These are phyloP conservation scores for Physocephala rufipes DNA, from an alignment of 2,888 invertebrate genomes.

Conservation along the genomic window DNA sequence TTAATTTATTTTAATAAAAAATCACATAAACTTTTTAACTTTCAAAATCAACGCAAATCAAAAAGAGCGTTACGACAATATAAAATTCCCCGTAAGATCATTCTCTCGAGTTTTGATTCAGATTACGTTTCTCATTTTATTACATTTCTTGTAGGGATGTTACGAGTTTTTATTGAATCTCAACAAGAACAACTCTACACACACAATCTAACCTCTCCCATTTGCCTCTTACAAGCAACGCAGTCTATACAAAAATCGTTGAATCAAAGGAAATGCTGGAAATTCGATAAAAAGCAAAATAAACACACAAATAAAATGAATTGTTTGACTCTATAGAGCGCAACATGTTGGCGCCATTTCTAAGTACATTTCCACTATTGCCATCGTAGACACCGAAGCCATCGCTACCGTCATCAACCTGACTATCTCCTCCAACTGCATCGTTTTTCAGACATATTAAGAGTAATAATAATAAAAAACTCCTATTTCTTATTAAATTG, in stretches of 20 bases:
- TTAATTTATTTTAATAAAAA: no score
- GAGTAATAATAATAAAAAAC: no score
- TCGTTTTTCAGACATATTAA: no score
- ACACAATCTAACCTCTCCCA: neutral
- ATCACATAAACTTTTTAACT: no score
- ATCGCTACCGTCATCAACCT: neutral
- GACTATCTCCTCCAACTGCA: no score
- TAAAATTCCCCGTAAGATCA: no score
- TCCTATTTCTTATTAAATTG: no score
- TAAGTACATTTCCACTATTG: constrained; percentile 5
- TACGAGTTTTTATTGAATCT: neutral
- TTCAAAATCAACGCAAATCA: no score
- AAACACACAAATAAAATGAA: constrained; percentile 21
- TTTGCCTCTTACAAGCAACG: neutral
- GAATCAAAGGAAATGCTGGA: constrained; percentile 14
- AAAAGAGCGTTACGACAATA: no score
- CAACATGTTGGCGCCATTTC: constrained; percentile 10
- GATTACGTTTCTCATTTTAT: neutral
- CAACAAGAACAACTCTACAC: neutral
- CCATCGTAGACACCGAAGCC: neutral
- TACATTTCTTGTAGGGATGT: no score
- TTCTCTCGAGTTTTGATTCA: no score
- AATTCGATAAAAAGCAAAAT: constrained; percentile 27
- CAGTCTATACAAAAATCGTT: neutral
- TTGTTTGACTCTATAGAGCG: neutral